Evolutionary conservation across 1,140 invertebrate genomes (phyloP), one percentile per base, ranked within the genome.

Genomic region (Drosophila biarmipes): DNA sequence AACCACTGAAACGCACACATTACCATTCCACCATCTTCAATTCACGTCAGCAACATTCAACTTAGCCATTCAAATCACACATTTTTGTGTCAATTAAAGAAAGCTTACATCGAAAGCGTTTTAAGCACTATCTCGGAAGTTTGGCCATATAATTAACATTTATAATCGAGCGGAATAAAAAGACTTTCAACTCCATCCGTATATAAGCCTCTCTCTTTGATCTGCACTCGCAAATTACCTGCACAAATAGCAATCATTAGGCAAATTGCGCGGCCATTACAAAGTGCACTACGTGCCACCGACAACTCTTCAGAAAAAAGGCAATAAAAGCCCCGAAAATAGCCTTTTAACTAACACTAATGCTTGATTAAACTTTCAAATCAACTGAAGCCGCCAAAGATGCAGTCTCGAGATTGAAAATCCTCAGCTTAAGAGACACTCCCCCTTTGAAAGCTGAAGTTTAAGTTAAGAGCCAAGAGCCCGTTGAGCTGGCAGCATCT

Each of bases 361-460:
- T 59, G 29, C 59, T 53, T 51, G 67, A 78, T 78, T 78, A 73
- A 71, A 84, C 80, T 84, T 82, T 82, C 80, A 84, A 84, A 78
- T 75, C 80, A 75, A 78, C 63, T 58, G 57, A 74, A 40, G 72
- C 59, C 72, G 71, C 35, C 68, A 15, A 40, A 42, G 38, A 64
- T 49, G 35, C 37, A 19, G 51, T 21, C 37, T 35, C 27, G 21
- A 42, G 45, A 52, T 43, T 45, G 31, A 45, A 52, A 17, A 45
- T 31, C 17, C 12, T 6, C 45, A n/a, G 35, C 15, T 24, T 6
- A 2, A 38, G 0, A 38, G 40, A 59, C 58, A 63, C 57, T 67
- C 63, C 63, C 7, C 63, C 58, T 67, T 67, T 31, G 48, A 46
- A 24, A 24, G 24, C 24, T 4, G 5, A 52, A 17, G 38, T 17